These are phyloP conservation scores for Dinocampus coccinellae DNA, from an alignment of 2,888 invertebrate genomes.

Conservation along the genomic window DNA sequence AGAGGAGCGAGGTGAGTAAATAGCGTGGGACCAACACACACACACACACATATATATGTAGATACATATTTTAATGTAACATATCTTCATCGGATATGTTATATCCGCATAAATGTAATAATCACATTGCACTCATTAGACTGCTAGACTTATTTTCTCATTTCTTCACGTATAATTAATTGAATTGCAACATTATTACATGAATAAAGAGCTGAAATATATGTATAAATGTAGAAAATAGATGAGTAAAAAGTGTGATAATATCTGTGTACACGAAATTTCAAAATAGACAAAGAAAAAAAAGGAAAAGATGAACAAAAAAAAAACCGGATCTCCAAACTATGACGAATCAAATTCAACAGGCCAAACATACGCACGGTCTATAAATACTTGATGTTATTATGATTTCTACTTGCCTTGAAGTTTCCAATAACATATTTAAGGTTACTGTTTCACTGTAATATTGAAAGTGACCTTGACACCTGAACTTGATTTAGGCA, in stretches of 20 bases:
- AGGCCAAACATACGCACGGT: constrained; percentile 12
- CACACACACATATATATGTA: too few species aligned
- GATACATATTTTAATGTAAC: background rate
- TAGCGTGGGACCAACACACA: background rate
- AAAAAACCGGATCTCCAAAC: background rate
- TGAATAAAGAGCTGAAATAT: background rate
- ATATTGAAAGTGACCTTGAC: constrained; percentile 64
- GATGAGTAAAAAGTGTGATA: background rate
- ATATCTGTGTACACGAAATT: background rate
- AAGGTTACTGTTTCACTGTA: background rate
- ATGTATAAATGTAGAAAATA: background rate
- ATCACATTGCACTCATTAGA: background rate
- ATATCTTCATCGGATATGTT: background rate
- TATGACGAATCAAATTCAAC: background rate
- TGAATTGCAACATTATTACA: background rate
- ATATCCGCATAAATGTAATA: background rate
- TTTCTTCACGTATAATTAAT: background rate
- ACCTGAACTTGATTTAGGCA: constrained; percentile 61
- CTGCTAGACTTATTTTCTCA: background rate
- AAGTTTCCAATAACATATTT: background rate
- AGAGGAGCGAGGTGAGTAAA: background rate
- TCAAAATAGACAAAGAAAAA: background rate
- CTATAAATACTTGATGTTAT: constrained; percentile 34
- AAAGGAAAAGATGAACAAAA: too few species aligned
- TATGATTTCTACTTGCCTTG: background rate